Percentiles rank a stretch among this genome's conserved stretches.
Evolutionary conservation across 2,888 invertebrate genomes (phyloP).

Genomic region (Caenorhabditis becei): DNA sequence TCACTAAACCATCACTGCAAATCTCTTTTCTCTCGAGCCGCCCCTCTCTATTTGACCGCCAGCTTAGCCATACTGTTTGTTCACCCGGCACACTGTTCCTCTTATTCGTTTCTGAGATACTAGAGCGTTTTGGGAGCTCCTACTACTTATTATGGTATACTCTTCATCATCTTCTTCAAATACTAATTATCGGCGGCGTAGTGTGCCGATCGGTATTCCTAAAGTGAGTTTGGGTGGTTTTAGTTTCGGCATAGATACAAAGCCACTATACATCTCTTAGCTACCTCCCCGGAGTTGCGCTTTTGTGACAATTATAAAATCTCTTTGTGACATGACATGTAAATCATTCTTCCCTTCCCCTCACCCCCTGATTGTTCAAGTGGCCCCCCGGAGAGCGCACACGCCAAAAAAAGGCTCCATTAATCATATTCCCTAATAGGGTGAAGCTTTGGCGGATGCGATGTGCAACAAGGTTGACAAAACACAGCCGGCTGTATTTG

Average conservation of each 20-base stretch:
- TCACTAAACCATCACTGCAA: conserved; percentile 52
- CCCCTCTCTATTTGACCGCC: conserved; percentile 51
- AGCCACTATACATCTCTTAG: neutral
- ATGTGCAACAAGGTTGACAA: conserved; percentile 42
- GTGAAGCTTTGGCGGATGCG: no score
- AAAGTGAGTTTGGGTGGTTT: conserved; percentile 25
- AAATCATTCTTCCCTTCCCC: neutral
- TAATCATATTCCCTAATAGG: neutral
- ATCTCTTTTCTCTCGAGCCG: conserved; percentile 39
- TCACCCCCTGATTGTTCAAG: conserved; percentile 8
- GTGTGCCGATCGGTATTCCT: conserved; percentile 28
- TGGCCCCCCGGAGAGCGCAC: no score
- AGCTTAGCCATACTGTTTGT: conserved; percentile 55
- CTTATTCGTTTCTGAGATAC: conserved; percentile 9
- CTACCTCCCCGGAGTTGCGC: neutral
- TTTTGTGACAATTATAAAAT: conserved; percentile 37
- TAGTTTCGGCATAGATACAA: neutral
- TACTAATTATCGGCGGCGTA: conserved; percentile 41
- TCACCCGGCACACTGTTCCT: conserved; percentile 13
- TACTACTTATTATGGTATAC: conserved; percentile 51
- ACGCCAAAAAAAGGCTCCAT: neutral
- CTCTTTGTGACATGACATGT: neutral
- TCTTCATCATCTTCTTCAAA: conserved; percentile 49
- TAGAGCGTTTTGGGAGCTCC: conserved; percentile 5
- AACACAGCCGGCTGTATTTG: conserved; percentile 56